Conservation (phyloP, 1,140 invertebrate species). For the Muscidifurax raptorellus region DNA sequence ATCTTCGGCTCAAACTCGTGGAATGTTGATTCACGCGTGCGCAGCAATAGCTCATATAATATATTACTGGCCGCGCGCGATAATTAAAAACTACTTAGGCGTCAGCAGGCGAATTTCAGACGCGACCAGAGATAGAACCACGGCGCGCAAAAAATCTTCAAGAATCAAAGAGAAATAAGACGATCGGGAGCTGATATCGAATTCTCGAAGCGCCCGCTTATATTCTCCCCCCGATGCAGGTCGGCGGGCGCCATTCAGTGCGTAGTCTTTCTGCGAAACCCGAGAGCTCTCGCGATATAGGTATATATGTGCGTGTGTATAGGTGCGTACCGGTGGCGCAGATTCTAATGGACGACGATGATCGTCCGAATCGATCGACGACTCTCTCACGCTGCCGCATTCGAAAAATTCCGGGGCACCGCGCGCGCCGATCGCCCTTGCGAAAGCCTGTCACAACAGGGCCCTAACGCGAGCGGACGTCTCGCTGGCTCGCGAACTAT, state of each 20-base stretch:
- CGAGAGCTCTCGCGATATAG: not conserved
- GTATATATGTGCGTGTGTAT: too few species aligned
- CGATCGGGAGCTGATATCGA: not conserved
- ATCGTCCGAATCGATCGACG: constrained; percentile 53
- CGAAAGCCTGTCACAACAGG: constrained; percentile 65
- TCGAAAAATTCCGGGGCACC: constrained; percentile 51
- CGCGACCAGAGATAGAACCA: too few species aligned
- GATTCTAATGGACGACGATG: constrained; percentile 31
- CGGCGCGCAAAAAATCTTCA: too few species aligned
- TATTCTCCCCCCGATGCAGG: too few species aligned
- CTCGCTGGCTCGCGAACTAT: constrained; percentile 54
- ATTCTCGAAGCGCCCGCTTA: not conserved
- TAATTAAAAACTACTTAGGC: too few species aligned
- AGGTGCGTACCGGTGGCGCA: too few species aligned
- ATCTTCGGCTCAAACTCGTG: constrained; percentile 3
- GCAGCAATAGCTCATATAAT: too few species aligned
- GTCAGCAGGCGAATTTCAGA: too few species aligned
- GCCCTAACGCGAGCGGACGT: constrained; percentile 59
- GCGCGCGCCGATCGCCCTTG: constrained; percentile 54
- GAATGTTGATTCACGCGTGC: not conserved
- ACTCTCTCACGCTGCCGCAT: constrained; percentile 62
- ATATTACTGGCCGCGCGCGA: too few species aligned
- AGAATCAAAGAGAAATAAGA: too few species aligned
- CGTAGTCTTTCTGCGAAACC: constrained; percentile 18
- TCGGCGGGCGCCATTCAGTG: constrained; percentile 16